Evolutionary conservation across 2,797 vertebrate species (phyloP).

Genomic region (Anolis apletophallus): DNA sequence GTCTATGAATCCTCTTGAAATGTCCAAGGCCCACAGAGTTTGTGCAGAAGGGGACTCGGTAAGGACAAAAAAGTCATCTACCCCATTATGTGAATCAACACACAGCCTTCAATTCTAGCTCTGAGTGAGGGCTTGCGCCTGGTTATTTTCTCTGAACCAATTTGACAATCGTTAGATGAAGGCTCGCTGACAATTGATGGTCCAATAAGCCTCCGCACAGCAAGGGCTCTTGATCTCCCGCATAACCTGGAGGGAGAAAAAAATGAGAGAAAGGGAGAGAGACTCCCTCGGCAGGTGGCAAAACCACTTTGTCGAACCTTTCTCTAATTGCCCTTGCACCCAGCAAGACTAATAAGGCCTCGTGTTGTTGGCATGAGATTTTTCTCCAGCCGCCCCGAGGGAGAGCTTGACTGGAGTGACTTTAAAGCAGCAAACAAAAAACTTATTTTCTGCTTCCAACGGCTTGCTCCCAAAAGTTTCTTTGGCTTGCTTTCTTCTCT

Average conservation of each 20-base stretch:
- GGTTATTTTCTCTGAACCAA: constrained; percentile 24
- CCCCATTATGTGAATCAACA: background rate
- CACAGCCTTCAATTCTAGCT: background rate
- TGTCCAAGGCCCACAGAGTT: background rate
- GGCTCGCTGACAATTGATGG: constrained; percentile 2
- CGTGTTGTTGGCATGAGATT: background rate
- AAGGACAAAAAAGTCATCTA: background rate
- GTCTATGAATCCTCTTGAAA: background rate
- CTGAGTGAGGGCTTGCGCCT: background rate
- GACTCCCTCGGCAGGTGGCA: background rate
- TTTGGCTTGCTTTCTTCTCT: background rate
- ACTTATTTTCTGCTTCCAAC: background rate
- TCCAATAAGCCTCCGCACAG: constrained; percentile 3
- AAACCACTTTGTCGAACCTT: background rate
- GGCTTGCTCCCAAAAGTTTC: background rate
- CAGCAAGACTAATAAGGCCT: background rate
- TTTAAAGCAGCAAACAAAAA: constrained; percentile 4
- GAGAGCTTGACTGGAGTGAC: background rate
- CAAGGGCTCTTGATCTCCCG: constrained; percentile 14
- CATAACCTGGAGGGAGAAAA: background rate
- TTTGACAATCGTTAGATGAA: constrained; percentile 2
- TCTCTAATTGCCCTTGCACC: background rate
- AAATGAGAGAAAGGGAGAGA: background rate
- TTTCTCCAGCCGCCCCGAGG: background rate
- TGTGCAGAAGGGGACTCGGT: background rate